Evolutionary conservation across 2,888 invertebrate species (phyloP), one percentile per base, ranked within the genome.

Genomic region (Linnaemya vulpina): DNA sequence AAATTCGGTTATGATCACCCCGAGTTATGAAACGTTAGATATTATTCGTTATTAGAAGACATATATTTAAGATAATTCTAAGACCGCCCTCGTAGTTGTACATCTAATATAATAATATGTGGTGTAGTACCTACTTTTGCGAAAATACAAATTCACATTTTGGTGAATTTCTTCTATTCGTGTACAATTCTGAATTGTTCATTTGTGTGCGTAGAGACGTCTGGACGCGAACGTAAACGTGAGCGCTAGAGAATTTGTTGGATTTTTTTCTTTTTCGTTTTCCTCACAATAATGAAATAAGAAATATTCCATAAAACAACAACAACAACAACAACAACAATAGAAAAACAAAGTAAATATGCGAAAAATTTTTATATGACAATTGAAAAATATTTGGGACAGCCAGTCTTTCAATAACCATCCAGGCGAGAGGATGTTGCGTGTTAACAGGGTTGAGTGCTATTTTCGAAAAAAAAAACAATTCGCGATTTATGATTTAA

Each of bases 321-420:
- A 17, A 49, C 17, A 49, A 49, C 1, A 49, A 10, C 15, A 40
- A 49, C 5, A 53, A 20, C 13, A 71, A 43, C 30, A 49, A 58
- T 62, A 60, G 58, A 53, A 62, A 38, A 68, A 38, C 62, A 58
- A 75, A 62, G 38, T 70, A 82, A 68, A 76, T 76, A 55, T 76
- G 82, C 82, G 58, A 82, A 82, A 60, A 81, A 13, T 25, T 63
- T 82, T 84, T 82, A 85, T 60, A 78, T 78, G 85, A 85, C 81
- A 85, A 74, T 71, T 75, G 77, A 78, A 74, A 73, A 77, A 70
- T 78, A 71, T 82, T 81, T 85, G 81, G 78, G 74, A 78, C 85
- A 85, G 68, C 63, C 85, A 85, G 85, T 85, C 63, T 82, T 65
- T 70, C 20, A 70, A 49, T 75, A 82, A 51, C 68, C 77, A 46